Percentiles rank a stretch among this genome's conserved stretches.
phyloP scores from a whole-genome alignment of 2,113 vertebrate species.

The Cepphus grylle region DNA sequence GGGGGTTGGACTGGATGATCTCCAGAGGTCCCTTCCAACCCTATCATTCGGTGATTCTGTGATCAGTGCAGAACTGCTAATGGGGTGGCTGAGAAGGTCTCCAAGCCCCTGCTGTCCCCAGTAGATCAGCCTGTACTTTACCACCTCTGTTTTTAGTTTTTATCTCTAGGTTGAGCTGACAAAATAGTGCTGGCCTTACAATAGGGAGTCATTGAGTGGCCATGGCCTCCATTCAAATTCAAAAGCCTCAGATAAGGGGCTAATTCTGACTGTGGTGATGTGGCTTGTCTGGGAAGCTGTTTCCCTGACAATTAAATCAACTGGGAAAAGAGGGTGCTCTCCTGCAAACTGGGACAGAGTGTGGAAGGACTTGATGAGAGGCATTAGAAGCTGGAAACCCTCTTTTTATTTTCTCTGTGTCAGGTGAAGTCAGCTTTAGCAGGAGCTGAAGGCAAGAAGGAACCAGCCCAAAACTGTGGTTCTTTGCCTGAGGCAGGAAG shows the following conservation, averaged over 20 bases:
- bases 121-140: neutral
- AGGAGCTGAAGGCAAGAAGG: neutral
- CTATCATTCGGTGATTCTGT: too few species aligned
- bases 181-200: neutral
- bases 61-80: neutral
- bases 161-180: neutral
- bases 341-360: neutral
- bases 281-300: neutral
- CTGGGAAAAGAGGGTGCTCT: neutral
- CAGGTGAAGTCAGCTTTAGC: neutral
- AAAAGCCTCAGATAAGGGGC: neutral
- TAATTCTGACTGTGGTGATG: neutral
- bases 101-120: neutral
- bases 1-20: too few species aligned
- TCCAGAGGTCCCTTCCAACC: too few species aligned
- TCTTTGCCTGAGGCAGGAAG: neutral
- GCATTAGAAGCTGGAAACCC: neutral
- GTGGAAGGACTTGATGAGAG: neutral
- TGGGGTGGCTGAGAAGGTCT: neutral
- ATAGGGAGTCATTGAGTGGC: neutral
- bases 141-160: neutral
- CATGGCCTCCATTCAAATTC: neutral
- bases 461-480: fast-evolving
- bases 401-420: neutral
- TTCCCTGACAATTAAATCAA: neutral